Percentiles rank a stretch among this genome's conserved stretches.
phyloP scores from a whole-genome alignment of 2,888 invertebrate species.

The Idaea biselata region DNA sequence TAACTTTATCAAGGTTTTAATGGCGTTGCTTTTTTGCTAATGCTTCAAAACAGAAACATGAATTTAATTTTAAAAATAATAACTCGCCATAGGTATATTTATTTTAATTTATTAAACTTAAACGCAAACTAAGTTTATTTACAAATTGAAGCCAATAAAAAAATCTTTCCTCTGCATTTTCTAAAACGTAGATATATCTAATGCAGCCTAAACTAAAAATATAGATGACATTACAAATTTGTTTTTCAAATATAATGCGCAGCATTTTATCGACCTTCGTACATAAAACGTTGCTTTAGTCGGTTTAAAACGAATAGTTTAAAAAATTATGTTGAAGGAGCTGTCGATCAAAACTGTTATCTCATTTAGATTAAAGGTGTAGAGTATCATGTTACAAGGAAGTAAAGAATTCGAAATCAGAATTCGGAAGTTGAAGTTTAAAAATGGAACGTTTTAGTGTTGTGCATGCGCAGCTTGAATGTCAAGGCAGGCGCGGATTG shows the following conservation, averaged over 20 bases:
- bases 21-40: too few species aligned
- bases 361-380: slow-evolving; percentile 12
- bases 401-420: slow-evolving; percentile 38
- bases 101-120: too few species aligned
- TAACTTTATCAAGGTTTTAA: too few species aligned
- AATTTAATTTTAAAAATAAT: too few species aligned
- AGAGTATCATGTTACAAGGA: slow-evolving; percentile 44
- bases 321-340: slow-evolving; percentile 6
- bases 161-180: neutral
- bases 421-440: slow-evolving; percentile 66
- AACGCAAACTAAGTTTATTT: too few species aligned
- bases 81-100: too few species aligned
- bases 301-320: neutral
- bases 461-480: slow-evolving; percentile 65
- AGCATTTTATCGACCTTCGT: neutral
- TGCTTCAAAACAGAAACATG: too few species aligned
- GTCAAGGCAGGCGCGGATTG: slow-evolving; percentile 57
- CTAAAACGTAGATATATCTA: slow-evolving; percentile 3
- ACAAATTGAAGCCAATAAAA: too few species aligned
- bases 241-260: slow-evolving; percentile 2
- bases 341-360: slow-evolving; percentile 19
- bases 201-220: slow-evolving; percentile 1
- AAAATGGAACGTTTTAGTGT: slow-evolving; percentile 68
- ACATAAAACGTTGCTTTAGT: neutral
- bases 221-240: neutral